These are phyloP conservation scores for Meliscaeva auricollis DNA, from an alignment of 2,888 invertebrate genomes.

Conservation along the genomic window DNA sequence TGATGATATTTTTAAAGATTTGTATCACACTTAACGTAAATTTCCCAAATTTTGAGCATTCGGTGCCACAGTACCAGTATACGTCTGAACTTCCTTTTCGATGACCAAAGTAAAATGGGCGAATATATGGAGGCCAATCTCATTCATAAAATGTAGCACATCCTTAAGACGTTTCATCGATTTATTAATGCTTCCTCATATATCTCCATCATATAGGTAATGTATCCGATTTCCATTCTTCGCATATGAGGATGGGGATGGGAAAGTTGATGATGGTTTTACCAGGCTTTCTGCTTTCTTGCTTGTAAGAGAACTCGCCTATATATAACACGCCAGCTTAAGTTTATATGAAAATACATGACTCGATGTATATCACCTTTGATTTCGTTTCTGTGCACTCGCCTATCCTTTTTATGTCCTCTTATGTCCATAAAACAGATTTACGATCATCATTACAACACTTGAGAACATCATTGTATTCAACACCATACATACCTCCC, in stretches of 20 bases:
- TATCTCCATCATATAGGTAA: constrained; percentile 72
- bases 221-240: constrained; percentile 66
- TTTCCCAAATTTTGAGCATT: neutral
- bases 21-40: no score
- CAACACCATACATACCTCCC: constrained; percentile 28
- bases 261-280: constrained; percentile 4
- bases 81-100: constrained; percentile 12
- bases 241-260: constrained; percentile 14
- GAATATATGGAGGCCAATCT: constrained; percentile 8
- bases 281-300: constrained; percentile 5
- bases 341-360: constrained; percentile 60
- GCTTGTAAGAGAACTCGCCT: neutral
- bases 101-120: constrained; percentile 29
- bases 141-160: constrained; percentile 56
- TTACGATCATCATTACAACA: constrained; percentile 76
- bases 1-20: no score
- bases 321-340: neutral
- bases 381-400: constrained; percentile 50
- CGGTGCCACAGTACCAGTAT: neutral
- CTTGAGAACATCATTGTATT: constrained; percentile 59
- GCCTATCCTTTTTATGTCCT: constrained; percentile 67
- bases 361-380: constrained; percentile 72
- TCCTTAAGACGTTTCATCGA: constrained; percentile 68
- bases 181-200: constrained; percentile 70
- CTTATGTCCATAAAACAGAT: constrained; percentile 75